phyloP scores from a whole-genome alignment of 2,797 vertebrate species.

The Sternarchorhynchus goeldii region DNA sequence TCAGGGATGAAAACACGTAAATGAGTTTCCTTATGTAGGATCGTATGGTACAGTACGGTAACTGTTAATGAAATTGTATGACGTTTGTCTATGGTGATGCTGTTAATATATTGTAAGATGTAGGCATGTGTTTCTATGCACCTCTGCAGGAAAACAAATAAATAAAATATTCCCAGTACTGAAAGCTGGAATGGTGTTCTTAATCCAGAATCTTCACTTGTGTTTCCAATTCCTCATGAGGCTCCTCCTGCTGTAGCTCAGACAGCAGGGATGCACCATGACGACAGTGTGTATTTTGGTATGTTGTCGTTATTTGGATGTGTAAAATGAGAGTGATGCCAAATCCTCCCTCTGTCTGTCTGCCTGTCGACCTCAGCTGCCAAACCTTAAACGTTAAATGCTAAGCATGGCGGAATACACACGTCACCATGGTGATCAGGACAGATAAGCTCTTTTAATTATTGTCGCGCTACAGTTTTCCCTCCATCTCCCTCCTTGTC shows the following conservation, averaged over 20 bases:
- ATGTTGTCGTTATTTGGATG: conserved; percentile 6
- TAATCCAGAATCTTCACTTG: neutral
- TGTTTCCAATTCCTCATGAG: neutral
- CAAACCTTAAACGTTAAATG: conserved; percentile 10
- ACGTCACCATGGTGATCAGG: conserved; percentile 76
- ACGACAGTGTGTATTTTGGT: conserved; percentile 10
- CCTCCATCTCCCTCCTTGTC: conserved; percentile 34
- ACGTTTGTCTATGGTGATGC: conserved; percentile 57
- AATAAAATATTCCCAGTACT: conserved; percentile 37
- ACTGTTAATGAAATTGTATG: conserved; percentile 60
- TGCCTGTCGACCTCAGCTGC: conserved; percentile 61
- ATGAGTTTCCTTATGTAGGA: conserved; percentile 52
- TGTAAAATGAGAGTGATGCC: conserved; percentile 18
- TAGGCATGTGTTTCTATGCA: conserved; percentile 75
- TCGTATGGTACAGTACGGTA: conserved; percentile 54
- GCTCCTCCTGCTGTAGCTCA: neutral
- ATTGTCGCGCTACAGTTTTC: conserved; percentile 57
- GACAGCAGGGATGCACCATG: neutral
- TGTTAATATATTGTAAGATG: conserved; percentile 60
- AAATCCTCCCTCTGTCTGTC: conserved; percentile 58
- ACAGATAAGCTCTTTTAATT: conserved; percentile 73
- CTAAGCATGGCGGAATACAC: conserved; percentile 57
- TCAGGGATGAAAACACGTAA: conserved; percentile 37
- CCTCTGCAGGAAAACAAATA: conserved; percentile 71
- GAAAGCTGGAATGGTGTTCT: conserved; percentile 33